Base-by-base conservation (phyloP, 1,140 invertebrate species). In the Spodoptera frugiperda region DNA sequence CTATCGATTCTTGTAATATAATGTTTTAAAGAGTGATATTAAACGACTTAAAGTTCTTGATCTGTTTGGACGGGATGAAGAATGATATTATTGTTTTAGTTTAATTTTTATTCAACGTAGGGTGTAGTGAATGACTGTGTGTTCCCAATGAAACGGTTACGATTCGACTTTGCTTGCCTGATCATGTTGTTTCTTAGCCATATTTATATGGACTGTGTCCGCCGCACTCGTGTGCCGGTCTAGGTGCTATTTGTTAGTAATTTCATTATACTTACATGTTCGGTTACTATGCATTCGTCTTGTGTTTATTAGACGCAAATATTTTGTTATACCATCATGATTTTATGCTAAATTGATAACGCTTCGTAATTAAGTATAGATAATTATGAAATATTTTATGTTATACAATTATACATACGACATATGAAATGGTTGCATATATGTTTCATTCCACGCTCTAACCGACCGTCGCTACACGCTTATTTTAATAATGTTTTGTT, bases 1-100 rank as follows among this genome's bases (percentile, higher is more conserved):
- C 85, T 89, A 87, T 89, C 78, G 80, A 87, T 86, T 85, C 82
- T 85, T 90, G 87, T 90, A 90, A 86, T 82, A 83, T 86, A 89
- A 83, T 68, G 75, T 87, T 88, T 87, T 82, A 80, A 82, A 88
- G 85, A 89, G 84, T 89, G 88, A 88, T 89, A 86, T 87, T 82
- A 81, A 84, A 84, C 67, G 77, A 82, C 76, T 85, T 81, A 82
- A 80, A 72, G 76, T 83, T 84, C 78, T 78, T 77, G 78, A 77
- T 82, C 76, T 77, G 68, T 78, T 77, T 73, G 59, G 61, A 82
- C 77, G 81, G 77, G 77, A 63, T 79, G 78, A 77, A 46, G 76
- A 78, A 77, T 78, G 59, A 77, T 76, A 65, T 78, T 77, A 76
- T 77, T 74, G 77, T 77, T 79, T 77, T 73, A 77, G 76, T 78